These are phyloP conservation scores for Trematocara stigmaticum DNA, from an alignment of 2,113 vertebrate genomes.

Conservation along the genomic window DNA sequence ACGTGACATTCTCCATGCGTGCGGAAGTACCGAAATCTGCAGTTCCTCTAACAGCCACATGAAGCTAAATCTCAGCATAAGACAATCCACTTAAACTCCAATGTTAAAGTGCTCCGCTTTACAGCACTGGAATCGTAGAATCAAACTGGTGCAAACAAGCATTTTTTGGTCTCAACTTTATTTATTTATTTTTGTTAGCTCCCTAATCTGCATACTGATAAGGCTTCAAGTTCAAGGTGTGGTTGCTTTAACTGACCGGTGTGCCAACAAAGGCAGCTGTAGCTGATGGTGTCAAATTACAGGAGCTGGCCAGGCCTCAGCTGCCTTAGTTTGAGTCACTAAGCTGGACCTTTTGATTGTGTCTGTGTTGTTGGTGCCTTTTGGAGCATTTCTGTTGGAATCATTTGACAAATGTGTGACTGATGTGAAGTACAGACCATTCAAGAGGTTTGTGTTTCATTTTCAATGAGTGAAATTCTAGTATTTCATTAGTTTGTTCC, in stretches of 20 bases:
- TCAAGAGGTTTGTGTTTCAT: neutral
- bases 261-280: neutral
- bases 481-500: neutral
- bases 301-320: neutral
- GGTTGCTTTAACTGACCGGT: neutral
- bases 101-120: neutral
- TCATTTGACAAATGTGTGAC: neutral
- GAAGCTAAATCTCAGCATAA: neutral
- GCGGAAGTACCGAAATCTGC: neutral
- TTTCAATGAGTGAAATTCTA: neutral
- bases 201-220: neutral
- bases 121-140: neutral
- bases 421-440: neutral
- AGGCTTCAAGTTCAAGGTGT: neutral
- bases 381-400: neutral
- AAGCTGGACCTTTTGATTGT: neutral
- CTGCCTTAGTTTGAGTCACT: neutral
- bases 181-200: neutral
- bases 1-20: neutral
- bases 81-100: neutral
- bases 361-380: neutral
- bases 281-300: neutral
- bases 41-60: neutral
- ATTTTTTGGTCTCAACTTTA: neutral
- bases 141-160: neutral